Evolutionary conservation across 2,797 vertebrate genomes (phyloP).

Genomic region (Melanotaenia boesemani): DNA sequence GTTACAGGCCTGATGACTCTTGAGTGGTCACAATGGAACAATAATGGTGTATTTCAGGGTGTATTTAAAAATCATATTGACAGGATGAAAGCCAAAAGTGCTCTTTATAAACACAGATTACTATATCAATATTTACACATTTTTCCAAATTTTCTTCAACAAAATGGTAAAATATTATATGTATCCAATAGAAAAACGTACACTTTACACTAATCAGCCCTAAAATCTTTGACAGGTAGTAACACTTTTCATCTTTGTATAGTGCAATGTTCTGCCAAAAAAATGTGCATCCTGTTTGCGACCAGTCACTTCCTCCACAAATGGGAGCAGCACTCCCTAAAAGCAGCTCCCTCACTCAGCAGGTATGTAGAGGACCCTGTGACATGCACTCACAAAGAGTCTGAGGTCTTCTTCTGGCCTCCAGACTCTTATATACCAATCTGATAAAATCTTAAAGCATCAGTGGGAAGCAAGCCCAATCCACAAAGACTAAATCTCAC

Average conservation of each 20-base stretch:
- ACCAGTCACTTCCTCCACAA: neutral
- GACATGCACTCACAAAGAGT: neutral
- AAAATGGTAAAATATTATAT: neutral
- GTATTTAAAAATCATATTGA: conserved; percentile 19
- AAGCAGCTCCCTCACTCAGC: neutral
- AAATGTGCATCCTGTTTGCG: neutral
- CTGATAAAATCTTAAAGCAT: neutral
- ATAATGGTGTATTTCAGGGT: conserved; percentile 42
- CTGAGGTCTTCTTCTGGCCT: neutral
- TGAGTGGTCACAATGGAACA: conserved; percentile 39
- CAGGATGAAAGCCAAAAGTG: conserved; percentile 28
- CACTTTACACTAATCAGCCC: neutral
- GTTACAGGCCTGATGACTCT: conserved; percentile 23
- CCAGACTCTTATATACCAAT: neutral
- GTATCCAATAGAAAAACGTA: neutral
- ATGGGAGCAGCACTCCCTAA: neutral
- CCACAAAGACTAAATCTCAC: neutral
- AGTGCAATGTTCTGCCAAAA: neutral
- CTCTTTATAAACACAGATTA: conserved; percentile 3
- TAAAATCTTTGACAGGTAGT: neutral
- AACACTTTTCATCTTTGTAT: neutral
- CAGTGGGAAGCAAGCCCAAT: neutral
- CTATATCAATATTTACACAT: conserved; percentile 18
- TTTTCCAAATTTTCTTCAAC: conserved; percentile 25
- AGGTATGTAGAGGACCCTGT: neutral